Base-by-base conservation (phyloP, 1,140 invertebrate genomes). In the Euura lappo region DNA sequence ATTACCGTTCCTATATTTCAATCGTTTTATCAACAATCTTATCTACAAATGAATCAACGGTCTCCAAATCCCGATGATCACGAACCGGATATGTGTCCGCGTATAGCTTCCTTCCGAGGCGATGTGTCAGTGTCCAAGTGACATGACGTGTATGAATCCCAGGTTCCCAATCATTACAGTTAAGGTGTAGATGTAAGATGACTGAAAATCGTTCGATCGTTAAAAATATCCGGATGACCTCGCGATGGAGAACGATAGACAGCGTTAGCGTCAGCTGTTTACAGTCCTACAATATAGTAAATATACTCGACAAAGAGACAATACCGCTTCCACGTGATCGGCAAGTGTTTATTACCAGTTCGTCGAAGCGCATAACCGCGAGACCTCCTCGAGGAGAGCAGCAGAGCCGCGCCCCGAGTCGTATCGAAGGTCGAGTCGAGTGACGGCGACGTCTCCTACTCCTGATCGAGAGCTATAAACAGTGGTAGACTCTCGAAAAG, bases 271-370 rank as follows among this genome's bases (percentile, higher is more conserved):
- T 28, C 28, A 28, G 28, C 28, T 28, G 28, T 28, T 28, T 28
- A 28, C 28, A 28, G 28, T 28, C 28, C 28, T 28, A 28, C 28
- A 28, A 28, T 28, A 28, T 28, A 28, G 28, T 28, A 28, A 28
- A 28, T 28, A 28, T 28, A 28, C 28, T 28, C 28, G 28, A 28
- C 28, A 28, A 28, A 28, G 28, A 28, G 28, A 28, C 28, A 28
- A 28, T 28, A 28, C 28, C 72, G 76, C 72, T 73, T 51, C 78
- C 79, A 77, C 79, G 79, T 77, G 79, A 79, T 73, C 42, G 45
- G 74, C 76, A 71, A 75, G 72, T 77, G 76, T 80, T 81, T 81
- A 78, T 80, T 80, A 80, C 43, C 28, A 43, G 66, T 45, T 8
- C 13, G 66, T n/a, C n/a, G 45, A 7, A 8, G 66, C 66, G 13